Evolutionary conservation across 2,888 invertebrate species (phyloP).

Genomic region (Pheosia gnoma): DNA sequence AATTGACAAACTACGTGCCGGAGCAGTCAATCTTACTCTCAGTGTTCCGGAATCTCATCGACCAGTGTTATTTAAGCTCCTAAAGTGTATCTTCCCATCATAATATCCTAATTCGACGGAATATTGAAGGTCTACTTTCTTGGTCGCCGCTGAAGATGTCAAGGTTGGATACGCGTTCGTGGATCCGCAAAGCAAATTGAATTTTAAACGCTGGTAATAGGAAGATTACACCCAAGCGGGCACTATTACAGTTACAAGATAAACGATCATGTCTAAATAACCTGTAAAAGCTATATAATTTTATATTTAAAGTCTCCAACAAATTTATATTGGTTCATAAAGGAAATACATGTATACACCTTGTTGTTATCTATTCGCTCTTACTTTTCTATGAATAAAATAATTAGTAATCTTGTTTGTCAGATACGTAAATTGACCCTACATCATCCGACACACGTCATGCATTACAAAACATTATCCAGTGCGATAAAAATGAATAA

Average conservation of each 20-base stretch:
- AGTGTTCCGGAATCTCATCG: conserved; percentile 48
- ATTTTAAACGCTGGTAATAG: conserved; percentile 42
- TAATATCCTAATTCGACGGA: conserved; percentile 7
- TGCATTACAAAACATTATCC: too few species aligned
- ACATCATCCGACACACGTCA: too few species aligned
- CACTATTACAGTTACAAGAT: conserved; percentile 18
- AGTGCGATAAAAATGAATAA: neutral
- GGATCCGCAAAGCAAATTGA: conserved; percentile 53
- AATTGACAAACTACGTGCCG: neutral
- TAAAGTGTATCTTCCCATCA: conserved; percentile 7
- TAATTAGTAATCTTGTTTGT: too few species aligned
- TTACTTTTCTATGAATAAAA: too few species aligned
- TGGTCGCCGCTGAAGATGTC: conserved; percentile 26
- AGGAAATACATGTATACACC: too few species aligned
- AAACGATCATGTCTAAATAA: neutral
- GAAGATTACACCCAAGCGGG: conserved; percentile 24
- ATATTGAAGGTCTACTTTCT: conserved; percentile 25
- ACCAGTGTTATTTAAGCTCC: conserved; percentile 24
- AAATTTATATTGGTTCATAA: too few species aligned
- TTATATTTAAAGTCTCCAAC: too few species aligned
- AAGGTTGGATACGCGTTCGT: conserved; percentile 48
- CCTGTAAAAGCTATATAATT: neutral
- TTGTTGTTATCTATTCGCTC: too few species aligned
- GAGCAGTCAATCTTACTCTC: conserved; percentile 22
- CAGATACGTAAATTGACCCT: too few species aligned